Evolutionary conservation across 2,888 invertebrate species (phyloP).

Genomic region (Stramonita haemastoma): DNA sequence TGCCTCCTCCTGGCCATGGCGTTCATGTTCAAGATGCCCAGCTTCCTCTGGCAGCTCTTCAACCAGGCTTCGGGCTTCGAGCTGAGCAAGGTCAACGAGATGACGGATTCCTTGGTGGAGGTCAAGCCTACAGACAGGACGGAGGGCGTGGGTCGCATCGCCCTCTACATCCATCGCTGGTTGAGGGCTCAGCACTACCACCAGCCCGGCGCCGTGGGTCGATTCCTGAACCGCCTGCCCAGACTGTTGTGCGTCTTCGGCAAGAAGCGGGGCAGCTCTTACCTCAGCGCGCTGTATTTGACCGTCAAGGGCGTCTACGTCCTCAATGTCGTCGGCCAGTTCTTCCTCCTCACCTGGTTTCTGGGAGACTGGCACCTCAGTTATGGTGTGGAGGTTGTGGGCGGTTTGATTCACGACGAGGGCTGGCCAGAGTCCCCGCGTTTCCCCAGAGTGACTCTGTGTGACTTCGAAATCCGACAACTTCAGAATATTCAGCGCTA

Average conservation of each 20-base stretch:
- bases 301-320: constrained; percentile 47
- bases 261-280: constrained; percentile 45
- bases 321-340: constrained; percentile 48
- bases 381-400: constrained; percentile 67
- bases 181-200: constrained; percentile 48
- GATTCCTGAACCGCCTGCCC: constrained; percentile 43
- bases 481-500: constrained; percentile 69
- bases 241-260: constrained; percentile 47
- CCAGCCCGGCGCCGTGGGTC: constrained; percentile 36
- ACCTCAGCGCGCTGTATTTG: constrained; percentile 47
- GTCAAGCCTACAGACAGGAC: constrained; percentile 50
- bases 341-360: constrained; percentile 47
- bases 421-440: constrained; percentile 64
- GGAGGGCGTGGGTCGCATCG: constrained; percentile 46
- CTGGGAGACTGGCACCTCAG: constrained; percentile 60
- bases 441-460: constrained; percentile 68
- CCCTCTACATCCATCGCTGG: constrained; percentile 52
- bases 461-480: constrained; percentile 70
- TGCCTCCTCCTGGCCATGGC: constrained; percentile 52
- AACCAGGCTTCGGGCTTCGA: constrained; percentile 49
- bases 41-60: constrained; percentile 45
- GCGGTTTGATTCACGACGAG: constrained; percentile 58
- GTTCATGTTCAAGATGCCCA: constrained; percentile 48
- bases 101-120: constrained; percentile 48
- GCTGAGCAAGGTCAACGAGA: constrained; percentile 49